Percentiles rank a stretch among this genome's conserved stretches.
phyloP scores from a whole-genome alignment of 2,888 invertebrate species.

The Pristionchus mayeri region DNA sequence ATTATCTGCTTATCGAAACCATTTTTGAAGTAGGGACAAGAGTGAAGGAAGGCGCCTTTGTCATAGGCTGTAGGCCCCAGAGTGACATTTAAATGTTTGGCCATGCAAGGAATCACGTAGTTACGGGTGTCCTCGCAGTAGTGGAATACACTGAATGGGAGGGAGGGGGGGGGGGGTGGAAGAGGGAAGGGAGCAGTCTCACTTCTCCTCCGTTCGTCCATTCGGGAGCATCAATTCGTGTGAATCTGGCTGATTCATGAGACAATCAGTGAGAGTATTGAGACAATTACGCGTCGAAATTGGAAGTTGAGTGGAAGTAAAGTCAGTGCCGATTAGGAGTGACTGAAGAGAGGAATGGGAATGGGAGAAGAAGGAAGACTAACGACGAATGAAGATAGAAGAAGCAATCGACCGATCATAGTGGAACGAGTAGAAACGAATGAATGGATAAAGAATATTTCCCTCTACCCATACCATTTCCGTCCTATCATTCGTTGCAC shows the following conservation, averaged over 20 bases:
- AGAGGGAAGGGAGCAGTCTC: background rate
- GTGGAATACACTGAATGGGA: slow-evolving; percentile 27
- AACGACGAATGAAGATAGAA: background rate
- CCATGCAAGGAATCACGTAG: slow-evolving; percentile 11
- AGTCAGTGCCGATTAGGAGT: background rate
- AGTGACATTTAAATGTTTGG: background rate
- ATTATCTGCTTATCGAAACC: background rate
- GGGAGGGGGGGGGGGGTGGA: background rate
- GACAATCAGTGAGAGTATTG: background rate
- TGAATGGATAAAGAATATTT: slow-evolving; percentile 28
- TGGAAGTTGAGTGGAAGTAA: background rate
- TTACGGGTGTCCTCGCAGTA: background rate
- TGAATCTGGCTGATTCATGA: too few species aligned
- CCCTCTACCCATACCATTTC: background rate
- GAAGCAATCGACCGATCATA: background rate
- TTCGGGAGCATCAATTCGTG: too few species aligned
- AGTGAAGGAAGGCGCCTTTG: background rate
- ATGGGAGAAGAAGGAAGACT: background rate
- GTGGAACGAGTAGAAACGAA: background rate
- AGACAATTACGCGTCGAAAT: background rate
- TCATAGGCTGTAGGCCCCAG: slow-evolving; percentile 30
- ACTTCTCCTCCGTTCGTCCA: background rate
- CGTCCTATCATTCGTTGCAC: background rate
- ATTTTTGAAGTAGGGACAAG: background rate
- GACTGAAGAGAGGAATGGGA: background rate